Base-by-base conservation (phyloP, 2,888 invertebrate genomes). In the Drymonia ruficornis region DNA sequence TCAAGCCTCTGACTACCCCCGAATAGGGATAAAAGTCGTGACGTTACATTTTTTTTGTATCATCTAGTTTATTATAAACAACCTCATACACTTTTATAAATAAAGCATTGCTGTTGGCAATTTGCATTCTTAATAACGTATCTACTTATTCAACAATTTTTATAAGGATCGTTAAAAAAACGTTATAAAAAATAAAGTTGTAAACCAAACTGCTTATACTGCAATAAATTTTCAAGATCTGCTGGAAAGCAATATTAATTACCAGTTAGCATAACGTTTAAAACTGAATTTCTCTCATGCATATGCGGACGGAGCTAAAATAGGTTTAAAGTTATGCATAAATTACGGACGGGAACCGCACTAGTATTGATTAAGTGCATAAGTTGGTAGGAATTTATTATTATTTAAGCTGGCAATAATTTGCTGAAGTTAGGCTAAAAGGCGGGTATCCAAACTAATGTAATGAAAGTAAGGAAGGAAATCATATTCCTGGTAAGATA, bases 301-400 rank as follows among this genome's bases (percentile, higher is more conserved):
- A 43, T 43, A 19, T 43, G 43, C 11, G 19, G 43, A 4, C 11
- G 19, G 43, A 4, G 19, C 19, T 8, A 13, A 19, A 43, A 43
- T 43, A 43, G 18, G 6, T 43, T 13, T 19, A 11, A 43, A 16
- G 9, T 43, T 19, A n/a, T 43, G 43, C 18, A 43, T 43, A 43
- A 43, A 43, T 43, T 43, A 11, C 19, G 9, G 6, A 1, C 18
- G 43, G 19, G 11, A 43, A 43, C 12, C 43, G 19, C 23, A 13
- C 8, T 23, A 43, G 19, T 43, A 43, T 19, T 19, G 43, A 43
- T 43, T 43, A 43, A 43, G 43, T 19, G 43, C 19, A 40, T 16
- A 40, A 40, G 15, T 40, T 16, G 11, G 15, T 40, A 12, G 16
- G 11, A 40, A 16, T 16, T 16, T 40, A 16, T 40, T 16, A n/a